Conservation (phyloP, 2,888 invertebrate genomes). For the Plusia festucae region DNA sequence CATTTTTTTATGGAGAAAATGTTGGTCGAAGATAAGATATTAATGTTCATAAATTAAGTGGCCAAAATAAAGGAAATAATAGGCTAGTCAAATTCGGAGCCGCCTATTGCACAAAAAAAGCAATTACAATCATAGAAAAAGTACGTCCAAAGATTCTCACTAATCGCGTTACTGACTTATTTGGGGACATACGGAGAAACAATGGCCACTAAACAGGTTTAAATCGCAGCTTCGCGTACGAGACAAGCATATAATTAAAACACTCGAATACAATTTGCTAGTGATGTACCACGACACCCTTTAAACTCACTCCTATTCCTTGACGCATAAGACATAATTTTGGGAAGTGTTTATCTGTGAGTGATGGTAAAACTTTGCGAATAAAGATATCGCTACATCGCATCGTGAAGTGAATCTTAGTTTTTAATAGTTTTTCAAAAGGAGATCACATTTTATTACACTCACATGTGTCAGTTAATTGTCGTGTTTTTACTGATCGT, state of each 20-base stretch:
- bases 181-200: constrained; percentile 72
- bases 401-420: constrained; percentile 49
- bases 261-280: constrained; percentile 55
- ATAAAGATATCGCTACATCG: constrained; percentile 52
- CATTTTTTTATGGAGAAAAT: constrained; percentile 32
- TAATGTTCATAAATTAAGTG: constrained; percentile 44
- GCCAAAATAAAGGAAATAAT: constrained; percentile 25
- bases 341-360: constrained; percentile 4
- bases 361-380: constrained; percentile 41
- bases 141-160: constrained; percentile 56
- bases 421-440: constrained; percentile 58
- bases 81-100: constrained; percentile 15
- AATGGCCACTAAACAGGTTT: constrained; percentile 84
- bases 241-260: constrained; percentile 81
- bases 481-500: constrained; percentile 54
- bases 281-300: constrained; percentile 29
- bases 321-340: constrained; percentile 42
- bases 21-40: constrained; percentile 34
- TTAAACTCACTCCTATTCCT: constrained; percentile 27
- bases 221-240: constrained; percentile 80
- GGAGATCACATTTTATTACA: constrained; percentile 57
- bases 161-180: constrained; percentile 68
- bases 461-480: constrained; percentile 61
- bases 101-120: constrained; percentile 31
- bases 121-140: constrained; percentile 47